These are phyloP conservation scores for Penaeus monodon DNA, from an alignment of 2,888 invertebrate genomes.

Conservation along the genomic window DNA sequence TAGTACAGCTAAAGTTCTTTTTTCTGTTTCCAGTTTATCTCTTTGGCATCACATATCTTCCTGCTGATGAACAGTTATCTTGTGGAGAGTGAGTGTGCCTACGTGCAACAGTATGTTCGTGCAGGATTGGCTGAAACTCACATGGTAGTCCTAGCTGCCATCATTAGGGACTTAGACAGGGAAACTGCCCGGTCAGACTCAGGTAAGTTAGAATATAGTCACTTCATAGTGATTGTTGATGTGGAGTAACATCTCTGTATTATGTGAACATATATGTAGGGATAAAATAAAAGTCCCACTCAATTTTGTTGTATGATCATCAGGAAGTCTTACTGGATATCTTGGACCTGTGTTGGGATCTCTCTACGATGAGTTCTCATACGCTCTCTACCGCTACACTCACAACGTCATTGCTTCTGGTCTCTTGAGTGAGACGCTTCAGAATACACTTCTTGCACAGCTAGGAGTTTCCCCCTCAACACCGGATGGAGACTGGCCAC, in stretches of 20 bases:
- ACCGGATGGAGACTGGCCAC: constrained; percentile 76
- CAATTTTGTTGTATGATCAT: too few relatives aligned
- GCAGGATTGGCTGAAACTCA: constrained; percentile 86
- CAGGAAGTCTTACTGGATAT: constrained; percentile 65
- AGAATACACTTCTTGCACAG: constrained; percentile 80
- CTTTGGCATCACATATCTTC: constrained; percentile 88
- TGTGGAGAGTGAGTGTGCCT: constrained; percentile 79
- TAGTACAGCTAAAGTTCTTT: neutral
- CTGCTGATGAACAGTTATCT: constrained; percentile 86
- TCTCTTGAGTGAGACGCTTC: constrained; percentile 78
- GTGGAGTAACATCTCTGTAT: neutral
- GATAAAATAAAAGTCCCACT: neutral
- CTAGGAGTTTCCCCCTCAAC: constrained; percentile 79
- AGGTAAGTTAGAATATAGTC: constrained; percentile 27
- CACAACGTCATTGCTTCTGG: constrained; percentile 83
- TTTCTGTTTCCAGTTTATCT: constrained; percentile 76
- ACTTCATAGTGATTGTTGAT: too few relatives aligned
- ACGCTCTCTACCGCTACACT: constrained; percentile 83
- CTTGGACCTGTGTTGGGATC: constrained; percentile 53
- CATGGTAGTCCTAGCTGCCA: constrained; percentile 87
- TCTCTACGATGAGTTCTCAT: constrained; percentile 78
- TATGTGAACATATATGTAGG: neutral
- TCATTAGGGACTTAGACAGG: constrained; percentile 90
- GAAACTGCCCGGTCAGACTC: constrained; percentile 88
- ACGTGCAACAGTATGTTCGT: constrained; percentile 78